These are phyloP conservation scores for Ctenochaetus hawaiiensis DNA, from an alignment of 2,797 vertebrate species.

Conservation along the genomic window DNA sequence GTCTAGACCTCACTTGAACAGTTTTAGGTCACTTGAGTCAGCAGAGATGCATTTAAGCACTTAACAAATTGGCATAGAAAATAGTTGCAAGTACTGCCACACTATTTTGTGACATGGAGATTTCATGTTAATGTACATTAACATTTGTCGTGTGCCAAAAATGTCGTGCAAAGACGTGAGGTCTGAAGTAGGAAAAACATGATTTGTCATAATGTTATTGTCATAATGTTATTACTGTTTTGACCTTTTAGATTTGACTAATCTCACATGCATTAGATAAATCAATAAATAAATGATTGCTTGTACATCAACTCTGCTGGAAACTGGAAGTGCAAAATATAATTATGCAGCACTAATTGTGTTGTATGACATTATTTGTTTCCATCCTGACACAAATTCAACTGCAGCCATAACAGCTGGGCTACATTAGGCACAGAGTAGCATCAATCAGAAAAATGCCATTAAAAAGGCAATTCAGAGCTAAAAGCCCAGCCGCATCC, in stretches of 20 bases:
- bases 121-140: not conserved
- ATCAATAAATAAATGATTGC: slow-evolving; percentile 1
- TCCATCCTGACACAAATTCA: slow-evolving; percentile 50
- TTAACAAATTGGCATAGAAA: not conserved
- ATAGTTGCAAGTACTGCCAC: not conserved
- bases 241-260: not conserved
- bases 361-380: slow-evolving; percentile 31
- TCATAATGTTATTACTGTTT: not conserved
- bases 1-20: too few species aligned
- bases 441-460: slow-evolving; percentile 49
- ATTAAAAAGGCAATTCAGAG: slow-evolving; percentile 24
- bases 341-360: slow-evolving; percentile 28
- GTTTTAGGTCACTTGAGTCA: too few species aligned
- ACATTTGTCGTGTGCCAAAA: slow-evolving; percentile 7
- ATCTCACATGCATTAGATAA: slow-evolving; percentile 11
- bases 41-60: not conserved
- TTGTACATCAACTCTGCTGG: not conserved
- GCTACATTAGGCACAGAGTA: slow-evolving; percentile 30
- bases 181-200: not conserved
- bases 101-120: not conserved
- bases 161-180: not conserved
- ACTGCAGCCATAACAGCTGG: not conserved
- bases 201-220: not conserved
- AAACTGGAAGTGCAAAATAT: slow-evolving; percentile 28
- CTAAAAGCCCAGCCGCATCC: slow-evolving; percentile 28